A percentile compares a stretch with the other conserved stretches of the same genome.
phyloP scores from a whole-genome alignment of 2,797 vertebrate genomes.

The Mormyrops attenuatus region DNA sequence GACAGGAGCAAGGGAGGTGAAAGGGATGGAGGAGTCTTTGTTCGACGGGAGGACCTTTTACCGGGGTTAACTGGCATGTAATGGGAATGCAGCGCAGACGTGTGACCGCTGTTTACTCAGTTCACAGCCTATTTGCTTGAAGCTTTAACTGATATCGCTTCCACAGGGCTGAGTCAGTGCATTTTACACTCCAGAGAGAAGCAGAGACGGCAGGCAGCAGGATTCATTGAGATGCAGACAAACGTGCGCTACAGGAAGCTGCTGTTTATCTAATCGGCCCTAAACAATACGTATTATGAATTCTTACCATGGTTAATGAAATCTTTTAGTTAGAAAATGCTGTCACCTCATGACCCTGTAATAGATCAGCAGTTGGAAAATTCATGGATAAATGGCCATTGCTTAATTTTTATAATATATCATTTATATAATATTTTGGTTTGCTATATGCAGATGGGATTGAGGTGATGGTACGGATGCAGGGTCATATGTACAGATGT shows the following conservation, averaged over 20 bases:
- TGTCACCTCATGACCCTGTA: background rate
- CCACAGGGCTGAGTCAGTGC: constrained; percentile 47
- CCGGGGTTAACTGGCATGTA: constrained; percentile 52
- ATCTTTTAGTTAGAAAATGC: background rate
- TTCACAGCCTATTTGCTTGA: constrained; percentile 59
- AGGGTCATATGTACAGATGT: background rate
- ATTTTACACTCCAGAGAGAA: constrained; percentile 36
- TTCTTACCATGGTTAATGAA: background rate
- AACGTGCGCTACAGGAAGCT: background rate
- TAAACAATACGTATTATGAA: background rate
- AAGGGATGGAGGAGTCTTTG: constrained; percentile 27
- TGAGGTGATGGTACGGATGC: background rate
- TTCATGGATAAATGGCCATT: background rate
- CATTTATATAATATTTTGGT: background rate
- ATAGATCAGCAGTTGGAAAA: background rate
- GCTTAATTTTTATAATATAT: background rate
- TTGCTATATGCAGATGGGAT: background rate
- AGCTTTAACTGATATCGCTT: constrained; percentile 54
- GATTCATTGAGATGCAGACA: background rate
- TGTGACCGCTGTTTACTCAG: constrained; percentile 59
- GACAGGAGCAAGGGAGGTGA: constrained; percentile 22
- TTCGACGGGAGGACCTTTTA: constrained; percentile 37
- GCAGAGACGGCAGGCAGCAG: constrained; percentile 9
- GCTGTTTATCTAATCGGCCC: background rate
- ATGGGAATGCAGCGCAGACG: constrained; percentile 56